These are phyloP conservation scores for Stratiomys singularior DNA, from an alignment of 2,888 invertebrate genomes.

Conservation along the genomic window DNA sequence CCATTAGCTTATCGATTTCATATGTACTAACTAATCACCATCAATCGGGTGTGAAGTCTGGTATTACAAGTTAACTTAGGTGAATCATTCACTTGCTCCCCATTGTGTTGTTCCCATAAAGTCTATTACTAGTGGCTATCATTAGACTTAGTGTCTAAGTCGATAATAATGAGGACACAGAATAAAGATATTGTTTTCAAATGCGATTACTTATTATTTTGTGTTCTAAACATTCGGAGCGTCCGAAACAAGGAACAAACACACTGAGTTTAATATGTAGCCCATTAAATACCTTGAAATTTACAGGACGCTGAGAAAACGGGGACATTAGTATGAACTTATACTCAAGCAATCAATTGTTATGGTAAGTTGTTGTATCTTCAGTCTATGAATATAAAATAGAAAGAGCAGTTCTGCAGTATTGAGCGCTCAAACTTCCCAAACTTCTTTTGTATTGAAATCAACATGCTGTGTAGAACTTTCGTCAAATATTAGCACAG, in stretches of 20 bases:
- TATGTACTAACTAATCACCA: background rate
- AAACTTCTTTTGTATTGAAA: no score
- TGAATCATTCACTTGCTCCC: background rate
- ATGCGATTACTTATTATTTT: conserved; percentile 21
- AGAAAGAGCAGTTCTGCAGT: no score
- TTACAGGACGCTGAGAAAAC: conserved; percentile 1
- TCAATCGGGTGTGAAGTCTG: background rate
- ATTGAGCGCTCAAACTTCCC: no score
- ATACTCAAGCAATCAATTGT: background rate
- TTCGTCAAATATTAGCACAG: no score
- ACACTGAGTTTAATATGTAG: conserved; percentile 5
- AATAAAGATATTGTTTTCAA: background rate
- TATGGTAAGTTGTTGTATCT: no score
- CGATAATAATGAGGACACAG: conserved; percentile 24
- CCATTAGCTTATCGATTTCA: background rate
- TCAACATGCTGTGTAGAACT: no score
- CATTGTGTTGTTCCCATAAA: background rate
- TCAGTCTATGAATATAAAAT: no score
- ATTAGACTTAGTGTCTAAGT: conserved; percentile 29
- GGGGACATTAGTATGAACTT: background rate
- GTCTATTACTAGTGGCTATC: conserved; percentile 1
- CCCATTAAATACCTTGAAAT: conserved; percentile 6
- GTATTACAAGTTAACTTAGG: background rate
- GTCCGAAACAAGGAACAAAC: background rate
- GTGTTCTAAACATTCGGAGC: no score